Base-by-base conservation (phyloP, 2,113 vertebrate genomes). In the Corythaeola cristata region DNA sequence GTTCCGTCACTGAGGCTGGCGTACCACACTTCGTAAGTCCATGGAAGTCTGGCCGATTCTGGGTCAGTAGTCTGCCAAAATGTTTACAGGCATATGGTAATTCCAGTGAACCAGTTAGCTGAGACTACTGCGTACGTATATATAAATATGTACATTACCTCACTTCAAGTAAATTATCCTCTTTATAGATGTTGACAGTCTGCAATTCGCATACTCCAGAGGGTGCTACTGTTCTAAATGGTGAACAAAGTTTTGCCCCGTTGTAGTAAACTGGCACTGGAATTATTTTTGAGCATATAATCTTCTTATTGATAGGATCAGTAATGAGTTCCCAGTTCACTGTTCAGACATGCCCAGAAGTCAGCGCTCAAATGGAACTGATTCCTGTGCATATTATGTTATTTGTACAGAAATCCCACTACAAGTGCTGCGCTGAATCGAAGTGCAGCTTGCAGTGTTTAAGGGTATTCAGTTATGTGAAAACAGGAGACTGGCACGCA, bases 21-120 rank as follows among this genome's bases (percentile, higher is more conserved):
- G 11, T 55, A 15, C 26, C 21, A 52, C 2, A 2, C 7, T 21
- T 68, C 13, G 21, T 0, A 69, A 56, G 7, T n/a, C 27, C 3
- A 2, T 45, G 27, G 44, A 24, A 52, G 9, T 27, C 63, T 84
- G 81, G 4, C 69, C 49, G 47, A 10, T 13, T 37, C 23, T 62
- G 32, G 27, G 45, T 9, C 68, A 27, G 28, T 13, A 32, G 19
- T 18, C 10, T 60, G 53, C 5, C n/a, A 45, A 19, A 15, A 7
- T 12, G 12, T 85, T 52, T 24, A 22, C 32, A 6, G 7, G 39
- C 5, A 8, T 6, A 1, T 37, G 56, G 41, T 12, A 28, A 33
- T 62, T 56, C 9, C n/a, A 35, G 24, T 22, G 20, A 63, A 5
- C 3, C 4, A 9, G 10, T 37, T 45, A 15, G 15, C 22, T 72